Base-by-base conservation (phyloP, 1,140 invertebrate genomes). In the Hycleus phaleratus region DNA sequence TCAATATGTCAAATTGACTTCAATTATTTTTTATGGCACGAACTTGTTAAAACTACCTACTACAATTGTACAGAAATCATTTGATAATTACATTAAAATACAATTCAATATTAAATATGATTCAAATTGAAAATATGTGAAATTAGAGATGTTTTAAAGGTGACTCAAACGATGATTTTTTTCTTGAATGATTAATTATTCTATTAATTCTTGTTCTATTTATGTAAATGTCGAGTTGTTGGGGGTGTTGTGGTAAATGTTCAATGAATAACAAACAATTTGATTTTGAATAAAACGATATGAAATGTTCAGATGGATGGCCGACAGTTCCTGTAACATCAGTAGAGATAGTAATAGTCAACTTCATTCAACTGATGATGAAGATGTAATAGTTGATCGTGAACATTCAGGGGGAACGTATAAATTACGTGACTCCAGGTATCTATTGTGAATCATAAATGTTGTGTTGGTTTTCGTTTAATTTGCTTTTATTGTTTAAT, bases 371-470 rank as follows among this genome's bases (percentile, higher is more conserved):
- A 66, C 66, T 50, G 69, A 70, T 61, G 74, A 75, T 53, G 73
- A 76, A 50, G 73, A 75, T 58, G 68, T 74, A 46, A 49, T 69
- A 49, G 68, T 69, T 47, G 71, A 71, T 51, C 65, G 70, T 49
- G 69, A 70, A 60, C 67, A 63, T 63, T 70, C 74, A 60, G 71
- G 70, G 49, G 67, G 70, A 62, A 70, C 73, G 25, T 77, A 75
- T 63, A 77, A 76, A 68, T 68, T 73, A 62, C 69, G 71, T 51
- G 72, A 73, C 57, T 72, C 72, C 61, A 73, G 72, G 72, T 73
- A 71, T 39, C 46, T 55, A 42, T n/a, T n/a, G 9, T 32, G 32
- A 32, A 32, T 18, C 18, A 42, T 11, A 42, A 42, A 42, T 42
- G 9, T 42, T 39, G 38, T 39, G 38, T 10, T 7, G 6, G 38